Evolutionary conservation across 2,113 vertebrate genomes (phyloP), one percentile per base, ranked within the genome.

Genomic region (Asarcornis scutulata): DNA sequence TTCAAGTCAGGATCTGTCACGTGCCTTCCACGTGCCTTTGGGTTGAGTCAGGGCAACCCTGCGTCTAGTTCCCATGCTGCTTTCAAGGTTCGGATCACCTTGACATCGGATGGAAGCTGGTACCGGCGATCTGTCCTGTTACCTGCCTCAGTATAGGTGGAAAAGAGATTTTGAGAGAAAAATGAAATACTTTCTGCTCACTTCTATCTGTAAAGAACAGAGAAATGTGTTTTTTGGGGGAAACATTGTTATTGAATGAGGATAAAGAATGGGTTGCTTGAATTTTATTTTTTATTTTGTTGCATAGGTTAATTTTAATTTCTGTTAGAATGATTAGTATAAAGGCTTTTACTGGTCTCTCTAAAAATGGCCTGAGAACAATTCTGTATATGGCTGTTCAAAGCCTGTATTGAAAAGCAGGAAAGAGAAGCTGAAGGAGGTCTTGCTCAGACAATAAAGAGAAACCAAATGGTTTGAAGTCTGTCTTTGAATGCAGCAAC

Each of bases 11-110:
- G 20, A 48, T 0, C 2, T 27, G 76, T 52, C 25, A 7, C 1
- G 1, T 20, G 77, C 40, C 52, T 32, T 32, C 34, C 2, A 5
- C 2, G 1, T 25, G 38, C 60, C 44, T 46, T 10, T 29, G 16
- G 71, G 71, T 60, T 48, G 62, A 52, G 42, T 18, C 67, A 26
- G 72, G 14, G 36, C 67, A 7, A 62, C 55, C 13, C 69, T 40
- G 38, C 0, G 0, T 59, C 34, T 64, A 2, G 6, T 13, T 56
- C 17, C 8, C 56, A 2, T 1, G 2, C 46, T 38, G 83, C 74
- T n/a, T 4, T 5, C 13, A 15, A 38, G 68, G 48, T 21, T 44
- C 53, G 59, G 69, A 12, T 15, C 26, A 44, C 48, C 82, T 36
- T 12, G 5, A n/a, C 23, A 48, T 1, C 29, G 64, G 21, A 13